Base-by-base conservation (phyloP, 2,888 invertebrate species). In the Rapana venosa region DNA sequence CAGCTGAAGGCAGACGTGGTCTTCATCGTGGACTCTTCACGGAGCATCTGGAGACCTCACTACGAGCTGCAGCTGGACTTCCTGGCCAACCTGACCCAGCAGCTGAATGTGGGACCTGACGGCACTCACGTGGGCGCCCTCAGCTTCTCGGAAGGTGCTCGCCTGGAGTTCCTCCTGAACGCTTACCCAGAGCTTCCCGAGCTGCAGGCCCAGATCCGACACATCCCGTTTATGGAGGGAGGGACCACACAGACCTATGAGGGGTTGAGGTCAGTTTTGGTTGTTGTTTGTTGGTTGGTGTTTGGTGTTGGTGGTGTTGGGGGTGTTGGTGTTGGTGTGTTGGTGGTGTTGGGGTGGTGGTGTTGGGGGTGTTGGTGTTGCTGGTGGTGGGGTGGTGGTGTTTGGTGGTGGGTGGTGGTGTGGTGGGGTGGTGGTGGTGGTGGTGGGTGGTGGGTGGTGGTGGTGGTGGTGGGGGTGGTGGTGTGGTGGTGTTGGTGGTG, bases 31-130 rank as follows among this genome's bases (percentile, higher is more conserved):
- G 94, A 94, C 89, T 93, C 93, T 11, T 95, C 95, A 1, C 94
- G 93, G 91, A 95, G 95, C 89, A 95, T 95, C 91, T 94, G 94
- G 94, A 92, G 91, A 4, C 94, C 94, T 0, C 93, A 95, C 92
- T 95, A 95, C 91, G 74, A 87, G 35, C 93, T 92, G 85, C 94
- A 95, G 92, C 91, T 94, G 66, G 88, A 90, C 26, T 95, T 95
- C 89, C 94, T 95, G 11, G 92, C 92, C 58, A 91, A 94, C 88
- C 94, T 95, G 74, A 92, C 94, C 47, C 87, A 90, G 17, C 93
- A 94, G 93, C 95, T 95, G 90, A 90, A 93, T 74, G 92, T 95
- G 26, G 94, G 93, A 0, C 90, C 92, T 70, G 92, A 94, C 81
- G 90, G 90, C 74, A 95, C 95, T 0, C 92, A 94, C n/a, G 93